Conservation (phyloP, 2,888 invertebrate genomes). For the Eupithecia vulgata region DNA sequence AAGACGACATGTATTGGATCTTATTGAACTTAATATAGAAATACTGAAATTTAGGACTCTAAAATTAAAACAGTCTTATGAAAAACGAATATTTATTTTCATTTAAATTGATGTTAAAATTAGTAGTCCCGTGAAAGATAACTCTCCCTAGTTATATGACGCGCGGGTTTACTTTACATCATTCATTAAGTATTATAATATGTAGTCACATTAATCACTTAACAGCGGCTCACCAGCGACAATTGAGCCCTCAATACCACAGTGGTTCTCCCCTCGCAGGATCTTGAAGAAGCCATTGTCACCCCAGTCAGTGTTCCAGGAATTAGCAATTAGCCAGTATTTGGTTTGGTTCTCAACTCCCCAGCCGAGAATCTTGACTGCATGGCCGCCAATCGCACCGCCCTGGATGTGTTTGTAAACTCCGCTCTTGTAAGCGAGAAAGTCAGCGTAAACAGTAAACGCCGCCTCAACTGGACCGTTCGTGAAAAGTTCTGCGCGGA, state of each 20-base stretch:
- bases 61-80: not conserved
- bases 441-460: slow-evolving; percentile 94
- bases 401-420: slow-evolving; percentile 88
- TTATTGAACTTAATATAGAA: not conserved
- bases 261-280: slow-evolving; percentile 90
- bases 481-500: slow-evolving; percentile 91
- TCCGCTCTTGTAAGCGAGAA: slow-evolving; percentile 92
- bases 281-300: slow-evolving; percentile 95
- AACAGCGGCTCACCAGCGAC: slow-evolving; percentile 86
- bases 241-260: slow-evolving; percentile 89
- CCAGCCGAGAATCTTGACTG: slow-evolving; percentile 95
- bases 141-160: not conserved
- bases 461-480: slow-evolving; percentile 96
- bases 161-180: not conserved
- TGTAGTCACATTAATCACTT: slow-evolving; percentile 18
- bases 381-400: slow-evolving; percentile 91
- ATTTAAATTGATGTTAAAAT: not conserved
- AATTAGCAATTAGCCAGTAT: slow-evolving; percentile 96
- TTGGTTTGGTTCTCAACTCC: slow-evolving; percentile 90
- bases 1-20: no score
- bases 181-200: not conserved
- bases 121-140: not conserved
- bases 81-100: not conserved
- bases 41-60: not conserved
- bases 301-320: slow-evolving; percentile 98